phyloP scores from a whole-genome alignment of 2,113 vertebrate species.

The Anarrhichthys ocellatus region DNA sequence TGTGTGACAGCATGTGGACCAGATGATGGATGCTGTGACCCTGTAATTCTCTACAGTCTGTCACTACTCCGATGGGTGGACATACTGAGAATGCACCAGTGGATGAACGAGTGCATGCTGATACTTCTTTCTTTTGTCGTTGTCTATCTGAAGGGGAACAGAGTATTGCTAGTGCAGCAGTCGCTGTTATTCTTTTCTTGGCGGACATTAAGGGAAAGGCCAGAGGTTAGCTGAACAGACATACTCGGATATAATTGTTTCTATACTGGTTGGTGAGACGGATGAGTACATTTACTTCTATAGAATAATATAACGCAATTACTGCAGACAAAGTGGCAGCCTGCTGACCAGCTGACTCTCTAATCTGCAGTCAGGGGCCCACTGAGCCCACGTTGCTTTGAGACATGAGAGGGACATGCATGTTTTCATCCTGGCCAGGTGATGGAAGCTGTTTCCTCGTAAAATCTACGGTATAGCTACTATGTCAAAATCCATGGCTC shows the following conservation, averaged over 20 bases:
- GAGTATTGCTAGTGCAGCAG: neutral
- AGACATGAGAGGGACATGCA: neutral
- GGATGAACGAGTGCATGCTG: constrained; percentile 24
- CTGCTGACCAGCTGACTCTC: constrained; percentile 38
- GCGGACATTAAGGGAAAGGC: neutral
- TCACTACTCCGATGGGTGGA: constrained; percentile 42
- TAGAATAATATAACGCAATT: neutral
- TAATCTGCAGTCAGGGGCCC: neutral
- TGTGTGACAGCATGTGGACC: constrained; percentile 34
- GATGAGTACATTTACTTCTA: neutral
- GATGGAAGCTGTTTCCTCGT: neutral
- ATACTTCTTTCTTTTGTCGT: neutral
- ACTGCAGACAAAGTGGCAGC: constrained; percentile 29
- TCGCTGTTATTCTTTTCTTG: neutral
- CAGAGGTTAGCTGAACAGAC: constrained; percentile 2
- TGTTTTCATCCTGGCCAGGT: neutral
- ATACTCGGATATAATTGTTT: neutral
- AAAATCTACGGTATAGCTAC: neutral
- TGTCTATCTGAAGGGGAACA: neutral
- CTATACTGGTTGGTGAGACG: neutral
- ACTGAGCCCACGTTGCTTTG: neutral
- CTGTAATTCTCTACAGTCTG: constrained; percentile 52
- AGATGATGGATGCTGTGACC: constrained; percentile 42
- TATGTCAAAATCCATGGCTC: neutral
- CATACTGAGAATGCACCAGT: constrained; percentile 1